These are phyloP conservation scores for Drosophila kambysellisi DNA, from an alignment of 2,888 invertebrate genomes.

Conservation along the genomic window DNA sequence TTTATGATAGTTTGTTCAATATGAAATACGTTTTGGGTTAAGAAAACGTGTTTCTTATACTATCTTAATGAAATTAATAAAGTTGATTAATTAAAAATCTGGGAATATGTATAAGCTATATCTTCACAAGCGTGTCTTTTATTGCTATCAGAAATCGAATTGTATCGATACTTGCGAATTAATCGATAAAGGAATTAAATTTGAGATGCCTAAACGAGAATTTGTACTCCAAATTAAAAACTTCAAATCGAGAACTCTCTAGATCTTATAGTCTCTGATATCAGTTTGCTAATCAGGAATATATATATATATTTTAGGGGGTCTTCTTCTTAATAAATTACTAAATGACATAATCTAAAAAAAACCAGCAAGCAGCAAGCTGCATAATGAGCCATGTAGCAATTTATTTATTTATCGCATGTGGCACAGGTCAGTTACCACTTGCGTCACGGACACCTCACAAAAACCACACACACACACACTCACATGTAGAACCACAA, in stretches of 20 bases:
- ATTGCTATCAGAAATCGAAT: neutral
- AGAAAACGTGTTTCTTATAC: neutral
- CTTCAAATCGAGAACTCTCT: neutral
- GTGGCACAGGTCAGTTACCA: conserved; percentile 26
- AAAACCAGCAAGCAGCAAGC: neutral
- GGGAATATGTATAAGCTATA: neutral
- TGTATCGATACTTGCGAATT: neutral
- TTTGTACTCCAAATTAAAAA: neutral
- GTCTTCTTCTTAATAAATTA: neutral
- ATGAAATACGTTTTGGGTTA: too few species aligned
- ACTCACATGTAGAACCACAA: neutral
- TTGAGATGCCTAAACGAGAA: neutral
- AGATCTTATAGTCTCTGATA: neutral
- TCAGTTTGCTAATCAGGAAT: neutral
- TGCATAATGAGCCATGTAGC: neutral
- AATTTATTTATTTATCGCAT: conserved; percentile 22
- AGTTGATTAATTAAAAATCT: neutral
- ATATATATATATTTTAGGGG: neutral
- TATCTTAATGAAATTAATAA: neutral
- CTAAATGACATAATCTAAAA: neutral
- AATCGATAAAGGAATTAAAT: neutral
- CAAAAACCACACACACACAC: neutral
- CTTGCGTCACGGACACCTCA: conserved; percentile 22
- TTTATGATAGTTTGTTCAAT: too few species aligned
- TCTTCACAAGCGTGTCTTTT: neutral